Evolutionary conservation across 2,113 vertebrate species (phyloP).

Genomic region (Oceanites oceanicus): DNA sequence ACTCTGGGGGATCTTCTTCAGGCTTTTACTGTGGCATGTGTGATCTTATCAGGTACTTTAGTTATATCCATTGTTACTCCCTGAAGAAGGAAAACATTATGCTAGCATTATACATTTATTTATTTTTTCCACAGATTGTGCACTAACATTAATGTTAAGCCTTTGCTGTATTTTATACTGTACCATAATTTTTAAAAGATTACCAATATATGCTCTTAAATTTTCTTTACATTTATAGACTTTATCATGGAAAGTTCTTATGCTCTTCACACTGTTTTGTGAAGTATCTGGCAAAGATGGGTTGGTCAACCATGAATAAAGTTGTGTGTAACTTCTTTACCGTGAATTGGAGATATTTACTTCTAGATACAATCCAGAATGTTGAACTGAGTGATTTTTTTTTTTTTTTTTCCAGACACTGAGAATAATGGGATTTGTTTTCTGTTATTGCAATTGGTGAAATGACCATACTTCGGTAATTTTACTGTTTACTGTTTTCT

Average conservation of each 20-base stretch:
- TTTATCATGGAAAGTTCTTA: not conserved
- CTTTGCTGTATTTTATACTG: not conserved
- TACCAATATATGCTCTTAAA: not conserved
- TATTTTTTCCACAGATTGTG: not conserved
- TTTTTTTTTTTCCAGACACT: too few species aligned
- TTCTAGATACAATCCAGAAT: not conserved
- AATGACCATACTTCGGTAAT: not conserved
- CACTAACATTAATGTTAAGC: not conserved
- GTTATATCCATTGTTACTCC: not conserved
- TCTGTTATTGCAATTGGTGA: not conserved
- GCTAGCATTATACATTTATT: not conserved
- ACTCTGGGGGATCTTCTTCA: not conserved
- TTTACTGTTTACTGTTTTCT: not conserved
- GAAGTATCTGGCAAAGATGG: not conserved
- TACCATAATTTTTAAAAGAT: not conserved
- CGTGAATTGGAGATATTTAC: not conserved
- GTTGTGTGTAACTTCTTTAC: not conserved
- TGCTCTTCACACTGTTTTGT: not conserved
- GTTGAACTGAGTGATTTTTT: not conserved
- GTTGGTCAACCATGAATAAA: not conserved
- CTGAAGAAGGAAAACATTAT: not conserved
- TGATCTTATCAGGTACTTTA: not conserved
- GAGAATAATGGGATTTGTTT: not conserved
- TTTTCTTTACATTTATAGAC: not conserved
- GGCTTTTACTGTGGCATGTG: not conserved